Evolutionary conservation across 1,140 invertebrate species (phyloP).

Genomic region (Spodoptera litura): DNA sequence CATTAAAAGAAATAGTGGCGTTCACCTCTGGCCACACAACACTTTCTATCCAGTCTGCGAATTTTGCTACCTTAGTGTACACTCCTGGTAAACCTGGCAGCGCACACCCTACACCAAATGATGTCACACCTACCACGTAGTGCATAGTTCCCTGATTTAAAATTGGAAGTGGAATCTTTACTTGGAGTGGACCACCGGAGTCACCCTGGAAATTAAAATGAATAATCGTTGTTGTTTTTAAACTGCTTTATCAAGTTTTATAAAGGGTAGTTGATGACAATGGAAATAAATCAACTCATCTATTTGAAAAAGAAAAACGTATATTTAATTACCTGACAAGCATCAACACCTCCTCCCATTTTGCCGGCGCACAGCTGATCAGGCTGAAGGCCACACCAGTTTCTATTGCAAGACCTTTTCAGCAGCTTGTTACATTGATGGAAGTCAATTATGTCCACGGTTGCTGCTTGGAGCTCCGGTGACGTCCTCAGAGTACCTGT

Average conservation of each 20-base stretch:
- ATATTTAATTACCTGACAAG: slow-evolving; percentile 58
- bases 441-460: slow-evolving; percentile 59
- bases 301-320: background rate
- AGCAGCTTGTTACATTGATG: slow-evolving; percentile 53
- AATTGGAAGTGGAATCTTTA: slow-evolving; percentile 55
- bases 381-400: slow-evolving; percentile 56
- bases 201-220: slow-evolving; percentile 87
- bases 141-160: slow-evolving; percentile 55
- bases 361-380: slow-evolving; percentile 63
- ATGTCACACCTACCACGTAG: slow-evolving; percentile 89
- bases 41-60: slow-evolving; percentile 88
- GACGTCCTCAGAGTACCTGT: slow-evolving; percentile 45
- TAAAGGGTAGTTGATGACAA: no score
- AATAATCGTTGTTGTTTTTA: background rate
- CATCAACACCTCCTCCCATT: slow-evolving; percentile 58
- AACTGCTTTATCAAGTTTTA: background rate
- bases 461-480: slow-evolving; percentile 57
- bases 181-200: slow-evolving; percentile 89
- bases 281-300: background rate
- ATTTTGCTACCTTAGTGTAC: slow-evolving; percentile 90
- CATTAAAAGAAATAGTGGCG: background rate
- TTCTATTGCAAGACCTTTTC: slow-evolving; percentile 46
- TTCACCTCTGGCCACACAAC: slow-evolving; percentile 66
- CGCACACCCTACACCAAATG: slow-evolving; percentile 91
- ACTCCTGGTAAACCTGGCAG: slow-evolving; percentile 91